Percentiles rank a stretch among this genome's conserved stretches.
Conservation (phyloP, 2,797 vertebrate genomes). For the Malurus splendens region DNA sequence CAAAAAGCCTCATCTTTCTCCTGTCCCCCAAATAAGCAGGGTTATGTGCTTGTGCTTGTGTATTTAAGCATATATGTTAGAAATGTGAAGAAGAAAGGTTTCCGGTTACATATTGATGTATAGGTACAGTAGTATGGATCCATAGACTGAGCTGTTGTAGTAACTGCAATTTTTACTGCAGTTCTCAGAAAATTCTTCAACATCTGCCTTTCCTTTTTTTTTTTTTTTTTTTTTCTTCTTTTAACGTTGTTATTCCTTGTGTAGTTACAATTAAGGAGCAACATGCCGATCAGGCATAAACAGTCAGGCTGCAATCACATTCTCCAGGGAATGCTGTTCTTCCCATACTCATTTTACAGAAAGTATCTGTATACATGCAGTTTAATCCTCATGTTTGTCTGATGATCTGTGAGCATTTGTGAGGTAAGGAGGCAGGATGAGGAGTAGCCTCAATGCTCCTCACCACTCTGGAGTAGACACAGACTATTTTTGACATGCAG, state of each 20-base stretch:
- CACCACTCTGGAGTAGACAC: not conserved
- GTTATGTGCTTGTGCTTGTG: not conserved
- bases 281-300: conserved; percentile 32
- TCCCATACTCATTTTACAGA: not conserved
- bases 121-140: not conserved
- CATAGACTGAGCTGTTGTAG: not conserved
- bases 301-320: conserved; percentile 4
- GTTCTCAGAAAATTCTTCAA: conserved; percentile 3
- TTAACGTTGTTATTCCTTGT: not conserved
- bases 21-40: not conserved
- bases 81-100: not conserved
- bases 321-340: not conserved
- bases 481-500: not conserved
- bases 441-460: not conserved
- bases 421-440: not conserved
- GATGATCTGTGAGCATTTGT: not conserved
- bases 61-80: not conserved
- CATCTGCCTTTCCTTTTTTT: not conserved
- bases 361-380: not conserved
- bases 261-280: conserved; percentile 28
- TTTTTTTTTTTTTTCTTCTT: not conserved
- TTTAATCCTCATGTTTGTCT: not conserved
- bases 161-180: not conserved
- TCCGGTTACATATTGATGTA: not conserved
- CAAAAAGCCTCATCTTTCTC: not conserved